Evolutionary conservation across 2,797 vertebrate genomes (phyloP), one percentile per base, ranked within the genome.

Genomic region (Arnoldichthys spilopterus): DNA sequence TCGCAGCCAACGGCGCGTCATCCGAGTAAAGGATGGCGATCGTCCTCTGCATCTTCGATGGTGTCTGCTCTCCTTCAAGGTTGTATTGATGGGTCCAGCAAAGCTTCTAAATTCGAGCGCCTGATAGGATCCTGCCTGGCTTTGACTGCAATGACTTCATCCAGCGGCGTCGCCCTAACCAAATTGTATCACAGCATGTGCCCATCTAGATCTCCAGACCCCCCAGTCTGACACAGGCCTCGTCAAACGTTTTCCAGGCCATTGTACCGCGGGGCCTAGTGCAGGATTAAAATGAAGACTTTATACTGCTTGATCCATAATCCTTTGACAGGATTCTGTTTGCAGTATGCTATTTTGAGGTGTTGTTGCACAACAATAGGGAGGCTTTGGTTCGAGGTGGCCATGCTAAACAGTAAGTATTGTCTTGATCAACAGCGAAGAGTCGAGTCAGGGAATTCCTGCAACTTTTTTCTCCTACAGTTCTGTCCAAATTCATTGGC

Each of bases 1-100:
- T 20, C 43, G 43, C 43, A 69, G 66, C 56, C 40, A 79, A 75
- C 68, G 86, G 79, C 80, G 68, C 75, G 82, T 87, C 84, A 72
- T 75, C 81, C 86, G 78, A 77, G 74, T 84, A 85, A 61, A 75
- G 69, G 56, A 83, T 67, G 56, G 72, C 49, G 56, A 30, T 49
- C 56, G 47, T 66, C 58, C 54, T 58, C 45, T 6, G 56, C 56
- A 45, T 70, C 34, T 58, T 47, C 34, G 47, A 32, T 72, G n/a
- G n/a, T n/a, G 80, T 75, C 81, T 70, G 58, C 72, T 71, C 64
- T 51, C 71, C 72, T 82, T 78, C 76, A 82, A 82, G 77, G 63
- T 69, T 78, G 77, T 59, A 66, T 72, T 47, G 80, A 78, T 82
- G 66, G 62, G 34, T 18, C 64, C 18, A 26, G 61, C 74, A 8